Conservation (phyloP, 2,888 invertebrate species). For the Phaedon cochleariae region DNA sequence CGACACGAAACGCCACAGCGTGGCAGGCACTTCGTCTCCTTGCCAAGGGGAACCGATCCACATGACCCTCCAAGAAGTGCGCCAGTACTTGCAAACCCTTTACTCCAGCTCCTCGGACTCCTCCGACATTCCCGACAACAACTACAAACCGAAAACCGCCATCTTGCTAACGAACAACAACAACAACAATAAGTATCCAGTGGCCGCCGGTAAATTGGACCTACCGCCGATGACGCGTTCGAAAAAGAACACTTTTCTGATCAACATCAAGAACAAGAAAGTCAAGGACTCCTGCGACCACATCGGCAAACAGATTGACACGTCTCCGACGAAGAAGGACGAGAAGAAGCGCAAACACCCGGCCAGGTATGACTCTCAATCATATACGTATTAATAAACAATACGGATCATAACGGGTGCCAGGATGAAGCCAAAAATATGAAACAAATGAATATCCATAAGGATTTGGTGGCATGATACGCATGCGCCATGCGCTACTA, state of each 20-base stretch:
- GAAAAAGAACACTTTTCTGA: constrained; percentile 67
- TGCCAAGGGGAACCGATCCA: constrained; percentile 78
- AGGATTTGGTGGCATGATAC: too few species aligned
- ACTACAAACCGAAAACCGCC: constrained; percentile 47
- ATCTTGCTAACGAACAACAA: constrained; percentile 51
- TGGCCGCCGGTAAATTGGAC: constrained; percentile 39
- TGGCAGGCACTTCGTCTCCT: constrained; percentile 69
- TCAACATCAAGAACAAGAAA: constrained; percentile 71
- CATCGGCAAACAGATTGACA: constrained; percentile 62
- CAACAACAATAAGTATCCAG: constrained; percentile 50
- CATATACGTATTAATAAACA: too few species aligned
- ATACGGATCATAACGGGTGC: too few species aligned
- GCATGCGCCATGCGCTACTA: too few species aligned
- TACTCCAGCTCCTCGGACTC: constrained; percentile 82
- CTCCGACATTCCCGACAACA: constrained; percentile 64
- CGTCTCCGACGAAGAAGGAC: constrained; percentile 54
- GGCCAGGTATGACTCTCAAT: constrained; percentile 76
- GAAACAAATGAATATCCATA: too few species aligned
- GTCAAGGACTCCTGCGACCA: constrained; percentile 61
- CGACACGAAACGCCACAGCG: constrained; percentile 71
- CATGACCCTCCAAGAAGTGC: constrained; percentile 85
- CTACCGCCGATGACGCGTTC: constrained; percentile 49
- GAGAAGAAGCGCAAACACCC: constrained; percentile 71
- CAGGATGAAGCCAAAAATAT: too few species aligned
- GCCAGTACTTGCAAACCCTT: constrained; percentile 82